Conservation (phyloP, 2,113 vertebrate species). For the Neodontobutis hainanensis region DNA sequence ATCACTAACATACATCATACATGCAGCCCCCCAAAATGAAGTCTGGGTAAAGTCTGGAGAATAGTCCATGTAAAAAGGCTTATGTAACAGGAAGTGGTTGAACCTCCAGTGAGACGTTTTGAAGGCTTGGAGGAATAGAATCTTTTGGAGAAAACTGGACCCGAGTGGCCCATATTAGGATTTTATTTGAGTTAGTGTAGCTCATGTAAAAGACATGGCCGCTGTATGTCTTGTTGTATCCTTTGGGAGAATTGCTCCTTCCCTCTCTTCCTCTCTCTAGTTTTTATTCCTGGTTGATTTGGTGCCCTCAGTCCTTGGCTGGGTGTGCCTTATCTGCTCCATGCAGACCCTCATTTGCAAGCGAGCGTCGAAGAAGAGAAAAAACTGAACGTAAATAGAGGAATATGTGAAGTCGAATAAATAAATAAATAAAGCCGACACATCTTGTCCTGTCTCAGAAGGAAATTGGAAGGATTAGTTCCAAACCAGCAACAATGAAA, state of each 20-base stretch:
- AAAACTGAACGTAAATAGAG: conserved; percentile 66
- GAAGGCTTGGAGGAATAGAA: too few species aligned
- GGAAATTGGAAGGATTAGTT: conserved; percentile 82
- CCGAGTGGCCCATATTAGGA: conserved; percentile 35
- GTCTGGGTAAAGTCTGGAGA: too few species aligned
- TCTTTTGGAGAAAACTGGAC: conserved; percentile 9
- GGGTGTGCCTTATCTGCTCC: conserved; percentile 77
- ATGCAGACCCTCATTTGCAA: conserved; percentile 81
- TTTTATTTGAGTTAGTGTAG: conserved; percentile 37
- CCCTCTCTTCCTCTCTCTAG: conserved; percentile 38
- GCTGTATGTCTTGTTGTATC: conserved; percentile 51
- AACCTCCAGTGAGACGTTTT: neutral
- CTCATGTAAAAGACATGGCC: conserved; percentile 26
- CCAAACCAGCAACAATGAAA: conserved; percentile 79
- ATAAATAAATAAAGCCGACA: conserved; percentile 75
- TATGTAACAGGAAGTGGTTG: neutral
- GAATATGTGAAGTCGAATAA: conserved; percentile 75
- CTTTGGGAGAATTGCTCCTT: conserved; percentile 59
- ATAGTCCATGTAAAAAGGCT: neutral
- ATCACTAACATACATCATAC: too few species aligned
- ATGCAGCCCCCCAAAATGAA: too few species aligned
- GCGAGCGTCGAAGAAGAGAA: conserved; percentile 48
- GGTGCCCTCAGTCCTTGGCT: conserved; percentile 76
- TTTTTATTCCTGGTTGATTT: conserved; percentile 66
- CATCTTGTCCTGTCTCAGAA: conserved; percentile 78